These are phyloP conservation scores for Junonia oenone DNA, from an alignment of 2,888 invertebrate genomes.

Conservation along the genomic window DNA sequence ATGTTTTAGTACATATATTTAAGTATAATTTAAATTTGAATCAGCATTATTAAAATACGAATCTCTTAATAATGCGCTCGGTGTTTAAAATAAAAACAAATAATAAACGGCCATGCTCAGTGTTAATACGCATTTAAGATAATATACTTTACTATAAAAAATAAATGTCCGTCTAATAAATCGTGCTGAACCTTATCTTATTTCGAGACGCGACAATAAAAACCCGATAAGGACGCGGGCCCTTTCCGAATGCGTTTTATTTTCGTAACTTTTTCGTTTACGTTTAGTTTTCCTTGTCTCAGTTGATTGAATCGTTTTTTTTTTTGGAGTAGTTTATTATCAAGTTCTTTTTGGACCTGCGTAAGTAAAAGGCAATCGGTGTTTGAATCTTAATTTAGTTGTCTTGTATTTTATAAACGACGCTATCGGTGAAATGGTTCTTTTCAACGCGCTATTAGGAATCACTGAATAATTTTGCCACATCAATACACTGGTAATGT, in stretches of 20 bases:
- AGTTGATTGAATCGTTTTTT: conserved; percentile 9
- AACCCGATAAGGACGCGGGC: conserved; percentile 59
- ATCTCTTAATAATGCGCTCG: not conserved
- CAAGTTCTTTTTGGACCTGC: conserved; percentile 3
- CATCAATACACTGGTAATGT: not conserved
- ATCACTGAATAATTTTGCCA: not conserved
- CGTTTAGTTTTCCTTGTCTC: conserved; percentile 13
- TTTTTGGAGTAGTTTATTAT: not conserved
- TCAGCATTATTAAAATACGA: no score
- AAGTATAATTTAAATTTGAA: no score
- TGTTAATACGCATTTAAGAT: conserved; percentile 78
- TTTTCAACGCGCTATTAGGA: not conserved
- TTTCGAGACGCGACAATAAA: conserved; percentile 64
- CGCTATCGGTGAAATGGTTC: conserved; percentile 44
- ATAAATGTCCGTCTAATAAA: conserved; percentile 76
- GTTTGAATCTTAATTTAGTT: conserved; percentile 77
- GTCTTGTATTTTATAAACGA: conserved; percentile 67
- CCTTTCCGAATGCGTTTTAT: conserved; percentile 13
- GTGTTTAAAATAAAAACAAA: conserved; percentile 49
- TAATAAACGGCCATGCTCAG: conserved; percentile 65
- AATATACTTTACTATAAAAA: conserved; percentile 72
- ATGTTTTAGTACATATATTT: not conserved
- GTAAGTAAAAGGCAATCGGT: conserved; percentile 52
- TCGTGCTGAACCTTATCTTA: conserved; percentile 67
- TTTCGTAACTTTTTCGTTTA: conserved; percentile 26